Conservation (phyloP, 2,888 invertebrate genomes). For the Clusia tigrina region DNA sequence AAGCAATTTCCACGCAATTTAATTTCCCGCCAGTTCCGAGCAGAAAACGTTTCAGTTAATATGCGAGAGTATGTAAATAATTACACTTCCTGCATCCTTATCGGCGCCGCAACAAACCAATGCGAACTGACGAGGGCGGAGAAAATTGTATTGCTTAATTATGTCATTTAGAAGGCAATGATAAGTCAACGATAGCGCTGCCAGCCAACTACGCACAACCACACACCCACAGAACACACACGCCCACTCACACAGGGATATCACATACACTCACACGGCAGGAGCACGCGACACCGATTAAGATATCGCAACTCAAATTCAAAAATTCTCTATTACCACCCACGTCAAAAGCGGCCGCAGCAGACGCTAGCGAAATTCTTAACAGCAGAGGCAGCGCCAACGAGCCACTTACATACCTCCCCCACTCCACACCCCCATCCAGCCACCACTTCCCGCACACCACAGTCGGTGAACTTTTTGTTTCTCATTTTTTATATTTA, state of each 20-base stretch:
- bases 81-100: too few species aligned
- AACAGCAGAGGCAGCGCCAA: conserved; percentile 36
- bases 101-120: too few species aligned
- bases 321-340: background rate
- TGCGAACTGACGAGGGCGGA: too few species aligned
- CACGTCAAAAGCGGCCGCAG: background rate
- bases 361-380: conserved; percentile 39
- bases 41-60: too few species aligned
- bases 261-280: too few species aligned
- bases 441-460: too few species aligned
- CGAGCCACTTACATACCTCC: background rate
- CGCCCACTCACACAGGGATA: background rate
- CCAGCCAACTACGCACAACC: background rate
- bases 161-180: conserved; percentile 52
- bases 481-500: conserved; percentile 28
- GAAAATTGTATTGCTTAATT: conserved; percentile 48
- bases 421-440: too few species aligned
- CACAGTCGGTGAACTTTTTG: background rate
- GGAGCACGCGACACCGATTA: too few species aligned
- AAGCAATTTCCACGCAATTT: too few species aligned
- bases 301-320: too few species aligned
- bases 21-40: too few species aligned
- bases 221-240: background rate
- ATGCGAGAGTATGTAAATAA: too few species aligned
- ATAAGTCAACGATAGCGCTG: conserved; percentile 26